phyloP scores from a whole-genome alignment of 1,140 invertebrate genomes.

The Calephelis virginiensis region DNA sequence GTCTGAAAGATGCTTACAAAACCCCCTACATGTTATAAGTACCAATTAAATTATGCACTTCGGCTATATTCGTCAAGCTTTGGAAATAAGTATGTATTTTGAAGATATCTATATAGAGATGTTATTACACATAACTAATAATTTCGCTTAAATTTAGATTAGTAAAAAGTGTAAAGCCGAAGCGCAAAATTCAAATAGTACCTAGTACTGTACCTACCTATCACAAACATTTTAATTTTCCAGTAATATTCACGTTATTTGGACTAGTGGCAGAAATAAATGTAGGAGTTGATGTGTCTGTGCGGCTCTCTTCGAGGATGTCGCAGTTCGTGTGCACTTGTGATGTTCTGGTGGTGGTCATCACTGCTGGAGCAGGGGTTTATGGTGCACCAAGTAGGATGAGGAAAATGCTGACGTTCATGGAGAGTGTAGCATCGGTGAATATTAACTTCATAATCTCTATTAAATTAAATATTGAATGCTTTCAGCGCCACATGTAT shows the following conservation, averaged over 20 bases:
- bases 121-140: too few species aligned
- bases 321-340: constrained; percentile 69
- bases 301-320: constrained; percentile 68
- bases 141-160: too few species aligned
- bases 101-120: too few species aligned
- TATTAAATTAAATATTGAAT: too few species aligned
- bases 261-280: constrained; percentile 65
- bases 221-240: constrained; percentile 27
- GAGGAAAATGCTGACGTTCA: constrained; percentile 62
- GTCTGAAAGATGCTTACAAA: too few species aligned
- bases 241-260: constrained; percentile 59
- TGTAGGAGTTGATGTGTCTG: constrained; percentile 54
- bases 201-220: background rate
- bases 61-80: too few species aligned
- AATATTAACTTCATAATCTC: constrained; percentile 20
- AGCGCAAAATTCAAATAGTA: too few species aligned
- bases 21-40: too few species aligned
- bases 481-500: too few species aligned
- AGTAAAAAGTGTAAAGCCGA: too few species aligned
- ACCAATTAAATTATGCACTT: too few species aligned
- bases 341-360: constrained; percentile 66
- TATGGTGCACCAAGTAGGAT: constrained; percentile 66
- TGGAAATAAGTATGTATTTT: too few species aligned
- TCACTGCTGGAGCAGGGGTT: constrained; percentile 62
- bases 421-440: constrained; percentile 59